Evolutionary conservation across 2,113 vertebrate species (phyloP), one percentile per base, ranked within the genome.

Genomic region (Sinocyclocheilus anophthalmus): DNA sequence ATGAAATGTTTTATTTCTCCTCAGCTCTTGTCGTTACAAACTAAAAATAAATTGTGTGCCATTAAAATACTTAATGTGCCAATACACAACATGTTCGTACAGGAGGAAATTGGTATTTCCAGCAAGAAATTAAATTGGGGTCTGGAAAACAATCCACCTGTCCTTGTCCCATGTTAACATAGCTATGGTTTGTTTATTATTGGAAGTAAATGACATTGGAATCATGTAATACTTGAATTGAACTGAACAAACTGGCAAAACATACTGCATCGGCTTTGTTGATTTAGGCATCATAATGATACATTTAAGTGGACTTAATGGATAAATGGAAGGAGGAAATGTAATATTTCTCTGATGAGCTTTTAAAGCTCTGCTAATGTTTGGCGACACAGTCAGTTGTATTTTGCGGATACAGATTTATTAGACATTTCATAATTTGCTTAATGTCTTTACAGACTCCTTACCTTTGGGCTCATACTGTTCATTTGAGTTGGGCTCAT

Each of bases 401-500:
- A 48, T 75, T 57, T 33, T 33, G 30, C 9, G 37, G 16, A 37
- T 39, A 55, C 26, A 26, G 55, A 22, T 84, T 59, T 57, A 61
- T 69, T 10, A 22, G 3, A 81, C 69, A 13, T 37, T n/a, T 57
- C 8, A 77, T 55, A 11, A 57, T 81, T 22, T 88, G 9, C 79
- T 4, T 20, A 57, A 92, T 45, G 45, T 87, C 26, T 59, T 26
- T 48, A 50, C 91, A 96, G 96, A 92, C 80, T 88, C 76, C 77
- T 92, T 97, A 81, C 96, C 96, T 1, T 85, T 92, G 9, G 96
- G 96, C 7, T 94, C 96, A 22, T 93, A 96, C 8, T 98, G 97
- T 83, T 96, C 96, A 0, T 98, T 98, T 92, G 96, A 97, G 89
- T 86, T 87, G 22, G 95, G 94, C 73, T 80, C 86, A 0, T 98